Evolutionary conservation across 2,113 vertebrate species (phyloP).

Genomic region (Gobiocypris rarus): DNA sequence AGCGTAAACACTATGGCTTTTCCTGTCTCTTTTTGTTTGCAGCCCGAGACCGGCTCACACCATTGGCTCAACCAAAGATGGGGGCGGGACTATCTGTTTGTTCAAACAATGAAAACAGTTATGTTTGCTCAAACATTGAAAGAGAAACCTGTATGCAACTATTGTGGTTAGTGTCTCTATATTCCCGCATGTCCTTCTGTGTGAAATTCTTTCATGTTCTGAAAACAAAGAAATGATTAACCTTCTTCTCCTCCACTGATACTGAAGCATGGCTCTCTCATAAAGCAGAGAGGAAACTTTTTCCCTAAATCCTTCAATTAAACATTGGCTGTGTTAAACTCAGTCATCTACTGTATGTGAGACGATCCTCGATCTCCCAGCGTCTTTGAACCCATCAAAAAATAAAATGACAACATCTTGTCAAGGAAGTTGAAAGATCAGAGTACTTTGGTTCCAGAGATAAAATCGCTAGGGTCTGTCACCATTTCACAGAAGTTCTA

Average conservation of each 20-base stretch:
- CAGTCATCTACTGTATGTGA: constrained; percentile 64
- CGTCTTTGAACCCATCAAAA: constrained; percentile 63
- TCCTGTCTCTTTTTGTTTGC: background rate
- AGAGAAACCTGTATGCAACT: background rate
- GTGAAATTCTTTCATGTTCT: constrained; percentile 9
- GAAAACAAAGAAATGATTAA: constrained; percentile 27
- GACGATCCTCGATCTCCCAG: constrained; percentile 64
- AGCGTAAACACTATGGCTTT: background rate
- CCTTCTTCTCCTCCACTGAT: constrained; percentile 6
- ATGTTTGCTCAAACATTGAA: background rate
- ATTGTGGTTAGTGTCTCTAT: background rate
- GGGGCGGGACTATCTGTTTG: background rate
- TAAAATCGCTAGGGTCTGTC: constrained; percentile 68
- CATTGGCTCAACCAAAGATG: background rate
- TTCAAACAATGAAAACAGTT: background rate
- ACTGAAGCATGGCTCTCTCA: background rate
- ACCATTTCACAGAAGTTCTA: constrained; percentile 64
- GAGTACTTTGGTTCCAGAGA: constrained; percentile 64
- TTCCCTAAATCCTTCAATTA: constrained; percentile 70
- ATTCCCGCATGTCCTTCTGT: background rate
- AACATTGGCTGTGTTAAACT: constrained; percentile 64
- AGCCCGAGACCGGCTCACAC: too few species aligned
- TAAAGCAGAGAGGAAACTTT: constrained; percentile 41
- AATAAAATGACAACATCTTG: constrained; percentile 71
- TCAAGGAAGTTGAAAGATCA: constrained; percentile 73